Evolutionary conservation across 2,113 vertebrate genomes (phyloP).

Genomic region (Tonatia bakeri): DNA sequence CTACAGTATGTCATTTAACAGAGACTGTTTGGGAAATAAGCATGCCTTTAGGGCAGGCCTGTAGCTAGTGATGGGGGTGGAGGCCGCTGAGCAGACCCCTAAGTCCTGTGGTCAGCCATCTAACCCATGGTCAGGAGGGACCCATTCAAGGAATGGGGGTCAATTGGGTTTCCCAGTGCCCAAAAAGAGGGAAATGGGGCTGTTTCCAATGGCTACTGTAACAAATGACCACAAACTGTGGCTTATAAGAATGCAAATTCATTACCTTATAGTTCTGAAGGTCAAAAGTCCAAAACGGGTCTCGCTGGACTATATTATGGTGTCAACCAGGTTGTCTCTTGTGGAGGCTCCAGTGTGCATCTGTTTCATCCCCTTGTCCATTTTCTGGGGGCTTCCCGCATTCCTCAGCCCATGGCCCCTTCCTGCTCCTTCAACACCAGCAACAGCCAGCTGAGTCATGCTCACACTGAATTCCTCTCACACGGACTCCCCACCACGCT

Average conservation of each 20-base stretch:
- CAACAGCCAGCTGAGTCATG: too few species aligned
- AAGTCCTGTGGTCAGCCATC: not conserved
- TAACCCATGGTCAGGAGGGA: not conserved
- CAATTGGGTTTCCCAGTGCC: not conserved
- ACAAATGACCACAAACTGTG: not conserved
- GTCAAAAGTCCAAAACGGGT: not conserved
- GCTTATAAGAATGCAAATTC: not conserved
- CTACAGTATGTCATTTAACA: not conserved
- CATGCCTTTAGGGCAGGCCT: not conserved
- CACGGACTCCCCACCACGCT: fast-evolving
- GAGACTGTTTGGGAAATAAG: not conserved
- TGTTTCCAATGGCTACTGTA: not conserved
- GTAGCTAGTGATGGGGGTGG: too few species aligned
- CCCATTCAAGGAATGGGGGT: not conserved
- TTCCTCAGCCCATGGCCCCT: not conserved
- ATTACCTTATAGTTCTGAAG: not conserved
- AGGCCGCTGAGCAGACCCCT: too few species aligned
- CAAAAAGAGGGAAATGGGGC: not conserved
- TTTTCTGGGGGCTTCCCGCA: not conserved
- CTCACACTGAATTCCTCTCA: not conserved
- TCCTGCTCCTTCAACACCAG: not conserved
- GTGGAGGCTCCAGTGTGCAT: not conserved
- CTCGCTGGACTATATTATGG: not conserved
- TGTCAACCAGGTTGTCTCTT: not conserved
- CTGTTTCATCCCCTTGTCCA: not conserved